A percentile compares a stretch with the other conserved stretches of the same genome.
phyloP scores from a whole-genome alignment of 2,113 vertebrate genomes.

The Anthoscopus minutus region DNA sequence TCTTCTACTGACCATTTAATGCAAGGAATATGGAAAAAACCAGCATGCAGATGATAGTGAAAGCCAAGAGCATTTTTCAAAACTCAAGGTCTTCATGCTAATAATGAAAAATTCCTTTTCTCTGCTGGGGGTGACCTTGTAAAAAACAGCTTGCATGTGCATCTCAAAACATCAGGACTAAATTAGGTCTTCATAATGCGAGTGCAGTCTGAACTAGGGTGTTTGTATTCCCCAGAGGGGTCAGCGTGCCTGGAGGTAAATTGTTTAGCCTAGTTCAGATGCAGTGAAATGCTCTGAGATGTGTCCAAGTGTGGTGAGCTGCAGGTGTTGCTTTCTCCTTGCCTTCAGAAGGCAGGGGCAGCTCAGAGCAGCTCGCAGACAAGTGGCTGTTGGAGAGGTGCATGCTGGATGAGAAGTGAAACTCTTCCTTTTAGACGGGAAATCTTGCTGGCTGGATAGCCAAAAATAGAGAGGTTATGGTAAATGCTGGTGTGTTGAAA shows the following conservation, averaged over 20 bases:
- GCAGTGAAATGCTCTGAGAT: background rate
- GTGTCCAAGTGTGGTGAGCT: background rate
- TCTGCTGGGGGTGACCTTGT: slow-evolving; percentile 36
- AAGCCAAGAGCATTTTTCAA: background rate
- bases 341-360: background rate
- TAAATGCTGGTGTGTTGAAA: background rate
- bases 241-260: background rate
- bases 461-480: background rate
- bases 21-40: background rate
- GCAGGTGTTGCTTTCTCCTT: background rate
- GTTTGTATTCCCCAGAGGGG: background rate
- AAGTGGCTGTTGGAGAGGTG: background rate
- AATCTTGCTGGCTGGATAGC: background rate
- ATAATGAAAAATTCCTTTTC: background rate
- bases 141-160: background rate
- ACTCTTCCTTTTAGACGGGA: background rate
- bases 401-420: background rate
- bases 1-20: background rate
- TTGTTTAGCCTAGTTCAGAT: slow-evolving; percentile 22
- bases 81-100: background rate
- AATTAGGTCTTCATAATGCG: background rate
- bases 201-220: background rate
- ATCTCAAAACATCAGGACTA: background rate
- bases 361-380: background rate
- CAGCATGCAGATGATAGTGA: background rate